Evolutionary conservation across 2,797 vertebrate species (phyloP), one percentile per base, ranked within the genome.

Genomic region (Rhyacichthys aspro): DNA sequence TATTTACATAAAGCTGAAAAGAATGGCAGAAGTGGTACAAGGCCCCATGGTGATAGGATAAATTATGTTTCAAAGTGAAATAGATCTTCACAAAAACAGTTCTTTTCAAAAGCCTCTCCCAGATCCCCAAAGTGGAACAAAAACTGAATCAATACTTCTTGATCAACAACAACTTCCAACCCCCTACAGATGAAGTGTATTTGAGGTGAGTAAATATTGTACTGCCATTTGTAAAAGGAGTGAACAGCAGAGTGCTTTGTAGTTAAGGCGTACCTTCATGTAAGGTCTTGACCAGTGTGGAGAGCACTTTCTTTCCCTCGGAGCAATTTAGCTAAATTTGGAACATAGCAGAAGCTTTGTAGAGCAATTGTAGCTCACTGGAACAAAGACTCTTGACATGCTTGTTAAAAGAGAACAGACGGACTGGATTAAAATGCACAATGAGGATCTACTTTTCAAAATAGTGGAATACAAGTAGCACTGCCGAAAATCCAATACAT

Each of bases 261-360:
- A 42, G 43, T 48, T 43, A 32, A 45, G 17, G 15, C 59, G 58
- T 55, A 74, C 44, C 69, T 72, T 57, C 63, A 50, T 63, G 64
- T 50, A 63, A 55, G 77, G 55, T 72, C 63, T 47, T 67, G 65
- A 76, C 74, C 59, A 74, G 52, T 67, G 55, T 42, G 36, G 55
- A 74, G 67, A 75, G 49, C 1, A 42, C 42, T 72, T 76, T 78
- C 28, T 59, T 70, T 78, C 34, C 57, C 72, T 77, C 62, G 57
- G 62, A 79, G 76, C 74, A 56, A 77, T 71, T 67, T 33, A 60
- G 73, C 63, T 79, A 78, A 76, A 82, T 86, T 64, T 81, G 77
- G 67, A 79, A 45, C 54, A 59, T 56, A 55, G 65, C 69, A 59
- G 54, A 72, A 38, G 48, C 66, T 55, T 58, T 73, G 70, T 67